Percentiles rank a stretch among this genome's conserved stretches.
These are phyloP conservation scores for Liolophura sinensis DNA, from an alignment of 1,140 invertebrate genomes.

Conservation along the genomic window DNA sequence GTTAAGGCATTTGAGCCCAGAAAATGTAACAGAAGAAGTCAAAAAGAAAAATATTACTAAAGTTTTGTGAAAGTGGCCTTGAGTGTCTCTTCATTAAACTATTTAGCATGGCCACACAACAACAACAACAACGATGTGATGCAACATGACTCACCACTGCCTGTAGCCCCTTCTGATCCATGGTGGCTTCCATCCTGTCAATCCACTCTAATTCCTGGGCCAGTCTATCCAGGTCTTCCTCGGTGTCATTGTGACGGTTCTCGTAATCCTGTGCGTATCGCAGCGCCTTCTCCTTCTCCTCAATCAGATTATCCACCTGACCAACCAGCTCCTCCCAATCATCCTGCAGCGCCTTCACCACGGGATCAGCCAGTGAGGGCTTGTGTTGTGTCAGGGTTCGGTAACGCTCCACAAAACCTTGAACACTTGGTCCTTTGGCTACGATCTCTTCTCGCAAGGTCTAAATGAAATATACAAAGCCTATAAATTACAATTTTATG, in stretches of 20 bases:
- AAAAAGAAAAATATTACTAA: no score
- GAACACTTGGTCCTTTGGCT: constrained; percentile 37
- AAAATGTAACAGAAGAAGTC: no score
- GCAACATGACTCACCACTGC: constrained; percentile 59
- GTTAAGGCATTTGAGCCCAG: no score
- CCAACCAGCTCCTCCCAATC: constrained; percentile 51
- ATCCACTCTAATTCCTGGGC: constrained; percentile 47
- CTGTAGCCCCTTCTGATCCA: constrained; percentile 71
- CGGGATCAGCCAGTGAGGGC: constrained; percentile 42
- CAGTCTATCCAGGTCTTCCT: constrained; percentile 50
- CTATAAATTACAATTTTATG: no score
- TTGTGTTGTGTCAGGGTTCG: constrained; percentile 47
- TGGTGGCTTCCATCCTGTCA: constrained; percentile 34
- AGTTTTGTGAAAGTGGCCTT: no score
- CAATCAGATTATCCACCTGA: constrained; percentile 46
- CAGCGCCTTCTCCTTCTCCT: constrained; percentile 33
- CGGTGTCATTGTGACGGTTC: constrained; percentile 40
- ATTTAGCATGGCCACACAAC: no score
- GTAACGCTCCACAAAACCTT: constrained; percentile 39
- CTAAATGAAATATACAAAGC: constrained; percentile 17
- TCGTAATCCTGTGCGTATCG: constrained; percentile 36
- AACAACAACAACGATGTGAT: no score
- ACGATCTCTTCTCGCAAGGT: constrained; percentile 46
- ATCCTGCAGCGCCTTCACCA: constrained; percentile 42
- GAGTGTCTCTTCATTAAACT: no score